phyloP scores from a whole-genome alignment of 2,797 vertebrate genomes.

The Parauchenoglanis punctatus region DNA sequence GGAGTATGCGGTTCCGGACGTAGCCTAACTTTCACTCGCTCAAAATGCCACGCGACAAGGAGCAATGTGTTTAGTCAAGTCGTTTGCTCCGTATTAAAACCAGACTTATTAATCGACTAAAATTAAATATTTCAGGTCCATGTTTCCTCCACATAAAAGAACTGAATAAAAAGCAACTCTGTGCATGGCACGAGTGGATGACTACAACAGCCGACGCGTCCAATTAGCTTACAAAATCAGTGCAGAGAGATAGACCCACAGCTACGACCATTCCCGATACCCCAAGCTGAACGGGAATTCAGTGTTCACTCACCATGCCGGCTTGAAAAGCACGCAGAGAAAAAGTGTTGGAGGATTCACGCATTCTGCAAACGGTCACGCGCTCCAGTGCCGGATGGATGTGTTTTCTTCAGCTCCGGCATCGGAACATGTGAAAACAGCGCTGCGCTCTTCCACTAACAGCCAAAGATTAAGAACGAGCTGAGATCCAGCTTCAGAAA shows the following conservation, averaged over 20 bases:
- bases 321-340: slow-evolving; percentile 3
- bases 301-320: slow-evolving; percentile 18
- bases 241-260: neutral
- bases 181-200: neutral
- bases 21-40: neutral
- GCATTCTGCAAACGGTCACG: slow-evolving; percentile 4
- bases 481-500: slow-evolving; percentile 18
- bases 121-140: neutral
- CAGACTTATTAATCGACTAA: neutral
- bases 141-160: neutral
- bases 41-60: neutral
- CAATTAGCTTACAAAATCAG: neutral
- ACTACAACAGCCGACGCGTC: neutral
- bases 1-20: neutral
- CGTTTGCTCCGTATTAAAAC: too few relatives aligned
- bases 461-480: neutral
- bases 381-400: neutral
- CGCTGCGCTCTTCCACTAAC: neutral
- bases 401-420: neutral
- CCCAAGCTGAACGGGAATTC: neutral
- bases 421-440: slow-evolving; percentile 5
- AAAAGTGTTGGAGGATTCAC: neutral
- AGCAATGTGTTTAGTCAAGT: neutral
- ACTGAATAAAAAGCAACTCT: neutral
- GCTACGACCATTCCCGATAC: neutral